Percentiles rank a stretch among this genome's conserved stretches.
Conservation (phyloP, 2,888 invertebrate species). For the Rutpela maculata region DNA sequence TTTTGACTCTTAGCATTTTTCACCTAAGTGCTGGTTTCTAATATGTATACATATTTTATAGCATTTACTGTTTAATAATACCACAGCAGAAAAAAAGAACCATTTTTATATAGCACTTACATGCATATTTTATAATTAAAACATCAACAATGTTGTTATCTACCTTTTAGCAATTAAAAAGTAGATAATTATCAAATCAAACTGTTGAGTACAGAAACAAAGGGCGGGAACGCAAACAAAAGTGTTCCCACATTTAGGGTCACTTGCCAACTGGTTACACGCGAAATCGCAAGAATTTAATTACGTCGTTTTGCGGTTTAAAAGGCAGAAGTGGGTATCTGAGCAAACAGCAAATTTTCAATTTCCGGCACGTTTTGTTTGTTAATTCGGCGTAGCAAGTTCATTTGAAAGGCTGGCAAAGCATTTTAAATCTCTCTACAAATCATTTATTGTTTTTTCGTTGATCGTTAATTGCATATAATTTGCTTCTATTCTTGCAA, state of each 20-base stretch:
- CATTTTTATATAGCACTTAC: neutral
- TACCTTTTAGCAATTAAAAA: conserved; percentile 35
- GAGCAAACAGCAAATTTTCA: conserved; percentile 67
- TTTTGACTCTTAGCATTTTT: no score
- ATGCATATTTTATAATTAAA: conserved; percentile 28
- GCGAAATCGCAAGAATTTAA: conserved; percentile 65
- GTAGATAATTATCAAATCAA: conserved; percentile 47
- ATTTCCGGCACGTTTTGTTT: conserved; percentile 68
- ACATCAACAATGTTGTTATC: conserved; percentile 32
- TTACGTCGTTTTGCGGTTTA: conserved; percentile 65
- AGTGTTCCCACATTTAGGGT: conserved; percentile 52
- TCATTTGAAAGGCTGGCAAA: conserved; percentile 59
- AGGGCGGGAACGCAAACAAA: conserved; percentile 45
- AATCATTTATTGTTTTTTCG: conserved; percentile 56
- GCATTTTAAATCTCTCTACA: conserved; percentile 59
- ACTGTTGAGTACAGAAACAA: conserved; percentile 38
- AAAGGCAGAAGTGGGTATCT: conserved; percentile 63
- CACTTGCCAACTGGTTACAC: conserved; percentile 60
- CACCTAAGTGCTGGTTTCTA: no score
- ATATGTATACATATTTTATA: neutral
- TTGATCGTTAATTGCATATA: conserved; percentile 30
- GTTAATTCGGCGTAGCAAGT: conserved; percentile 65
- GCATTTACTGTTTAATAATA: neutral
- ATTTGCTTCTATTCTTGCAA: conserved; percentile 12
- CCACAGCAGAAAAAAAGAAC: neutral